Evolutionary conservation across 2,113 vertebrate genomes (phyloP), one percentile per base, ranked within the genome.

Genomic region (Menura novaehollandiae): DNA sequence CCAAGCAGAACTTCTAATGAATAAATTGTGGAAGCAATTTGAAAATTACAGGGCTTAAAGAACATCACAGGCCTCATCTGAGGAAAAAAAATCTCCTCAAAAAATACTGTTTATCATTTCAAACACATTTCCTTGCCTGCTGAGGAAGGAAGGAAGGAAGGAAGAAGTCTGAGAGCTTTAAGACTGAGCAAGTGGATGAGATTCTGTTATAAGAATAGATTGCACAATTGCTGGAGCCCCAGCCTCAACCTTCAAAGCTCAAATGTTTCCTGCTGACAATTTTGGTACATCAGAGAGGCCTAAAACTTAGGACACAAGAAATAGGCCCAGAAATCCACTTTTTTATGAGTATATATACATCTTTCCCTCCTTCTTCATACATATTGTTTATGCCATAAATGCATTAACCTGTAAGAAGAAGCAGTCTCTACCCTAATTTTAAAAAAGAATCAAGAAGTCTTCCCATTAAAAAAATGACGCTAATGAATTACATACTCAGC

Each of bases 31-130:
- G 52, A 23, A 82, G 51, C 44, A 85, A 83, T 60, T 53, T 63
- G 63, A 87, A 94, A 95, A 94, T 64, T 73, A 33, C 43, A 92
- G 79, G 39, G 28, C n/a, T 53, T 93, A 75, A 85, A 88, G 16
- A 76, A 79, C 39, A 64, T 53, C 49, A 49, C 28, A 52, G 52
- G 37, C 49, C 27, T 59, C 67, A 91, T 79, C 9, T 81, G 32
- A 90, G 30, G 23, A 10, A 27, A 58, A 69, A 84, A 39, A 59
- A n/a, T 13, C 18, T 53, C 35, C 44, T 69, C 44, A 49, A 85
- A 82, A 41, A 59, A 55, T 55, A 52, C 27, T 62, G 15, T 77
- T 88, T 91, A 69, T 62, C 24, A 91, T 85, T 95, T 95, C 23
- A 81, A 92, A 88, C 75, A 83, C 28, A 75, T 63, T 83, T 81